phyloP scores from a whole-genome alignment of 2,797 vertebrate genomes.

The Tokudaia tokunoshimensis region DNA sequence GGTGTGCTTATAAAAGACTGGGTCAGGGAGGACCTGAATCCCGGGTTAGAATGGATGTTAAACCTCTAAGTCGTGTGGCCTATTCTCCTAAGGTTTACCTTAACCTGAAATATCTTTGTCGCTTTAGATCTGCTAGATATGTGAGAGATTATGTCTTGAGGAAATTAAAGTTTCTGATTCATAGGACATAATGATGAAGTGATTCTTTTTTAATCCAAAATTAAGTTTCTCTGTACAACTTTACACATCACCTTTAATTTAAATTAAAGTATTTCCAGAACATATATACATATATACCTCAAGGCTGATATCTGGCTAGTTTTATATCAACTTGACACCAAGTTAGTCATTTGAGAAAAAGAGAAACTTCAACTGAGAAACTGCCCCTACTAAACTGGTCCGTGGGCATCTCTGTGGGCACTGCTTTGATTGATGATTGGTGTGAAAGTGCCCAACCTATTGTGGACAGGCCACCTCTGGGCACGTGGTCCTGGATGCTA shows the following conservation, averaged over 20 bases:
- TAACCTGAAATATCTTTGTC: background rate
- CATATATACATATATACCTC: background rate
- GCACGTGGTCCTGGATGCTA: background rate
- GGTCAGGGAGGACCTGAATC: conserved; percentile 15
- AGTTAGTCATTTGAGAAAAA: background rate
- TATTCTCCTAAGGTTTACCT: conserved; percentile 41
- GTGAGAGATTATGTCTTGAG: conserved; percentile 34
- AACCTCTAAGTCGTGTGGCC: background rate
- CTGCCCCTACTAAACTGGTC: background rate
- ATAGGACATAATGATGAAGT: conserved; percentile 18
- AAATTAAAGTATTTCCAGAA: conserved; percentile 56
- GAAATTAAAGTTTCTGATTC: conserved; percentile 60
- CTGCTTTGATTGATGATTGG: background rate
- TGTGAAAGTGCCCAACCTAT: background rate
- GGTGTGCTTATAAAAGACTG: background rate
- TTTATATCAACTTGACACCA: background rate
- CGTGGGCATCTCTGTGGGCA: background rate
- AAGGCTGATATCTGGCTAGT: background rate
- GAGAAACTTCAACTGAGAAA: background rate
- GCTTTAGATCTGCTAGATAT: conserved; percentile 22
- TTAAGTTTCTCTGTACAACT: conserved; percentile 34
- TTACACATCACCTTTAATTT: conserved; percentile 51
- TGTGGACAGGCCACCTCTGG: background rate
- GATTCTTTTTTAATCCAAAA: conserved; percentile 59
- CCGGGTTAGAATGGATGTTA: background rate